Conservation (phyloP, 2,113 vertebrate species). For the Atrichornis clamosus region DNA sequence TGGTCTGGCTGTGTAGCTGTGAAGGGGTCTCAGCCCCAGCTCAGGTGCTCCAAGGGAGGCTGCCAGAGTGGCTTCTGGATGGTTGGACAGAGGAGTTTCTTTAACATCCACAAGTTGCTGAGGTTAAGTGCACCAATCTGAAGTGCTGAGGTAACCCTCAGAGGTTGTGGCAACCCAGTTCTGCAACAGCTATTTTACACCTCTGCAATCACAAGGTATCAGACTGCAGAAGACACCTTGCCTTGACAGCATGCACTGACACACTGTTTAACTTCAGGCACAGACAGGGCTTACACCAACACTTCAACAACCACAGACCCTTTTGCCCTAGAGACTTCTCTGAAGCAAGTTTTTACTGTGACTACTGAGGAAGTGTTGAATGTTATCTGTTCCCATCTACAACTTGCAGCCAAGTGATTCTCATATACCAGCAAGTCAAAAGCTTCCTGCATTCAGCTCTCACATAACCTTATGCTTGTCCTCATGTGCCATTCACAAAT, state of each 20-base stretch:
- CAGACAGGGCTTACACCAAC: background rate
- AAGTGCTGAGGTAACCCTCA: background rate
- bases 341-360: background rate
- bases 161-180: background rate
- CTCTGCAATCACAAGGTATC: background rate
- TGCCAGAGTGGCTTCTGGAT: background rate
- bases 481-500: background rate
- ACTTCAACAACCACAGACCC: background rate
- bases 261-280: background rate
- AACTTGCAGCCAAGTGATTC: background rate
- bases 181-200: background rate
- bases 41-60: rapidly evolving
- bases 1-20: too few relatives aligned
- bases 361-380: background rate
- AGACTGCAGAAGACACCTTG: background rate
- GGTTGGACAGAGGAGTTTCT: rapidly evolving
- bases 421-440: background rate
- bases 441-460: background rate
- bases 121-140: background rate
- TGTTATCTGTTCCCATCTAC: background rate
- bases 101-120: background rate
- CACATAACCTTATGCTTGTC: background rate
- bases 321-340: background rate
- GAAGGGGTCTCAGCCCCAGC: rapidly evolving
- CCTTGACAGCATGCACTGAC: background rate